Evolutionary conservation across 2,888 invertebrate species (phyloP), one percentile per base, ranked within the genome.

Genomic region (Arctia plantaginis): DNA sequence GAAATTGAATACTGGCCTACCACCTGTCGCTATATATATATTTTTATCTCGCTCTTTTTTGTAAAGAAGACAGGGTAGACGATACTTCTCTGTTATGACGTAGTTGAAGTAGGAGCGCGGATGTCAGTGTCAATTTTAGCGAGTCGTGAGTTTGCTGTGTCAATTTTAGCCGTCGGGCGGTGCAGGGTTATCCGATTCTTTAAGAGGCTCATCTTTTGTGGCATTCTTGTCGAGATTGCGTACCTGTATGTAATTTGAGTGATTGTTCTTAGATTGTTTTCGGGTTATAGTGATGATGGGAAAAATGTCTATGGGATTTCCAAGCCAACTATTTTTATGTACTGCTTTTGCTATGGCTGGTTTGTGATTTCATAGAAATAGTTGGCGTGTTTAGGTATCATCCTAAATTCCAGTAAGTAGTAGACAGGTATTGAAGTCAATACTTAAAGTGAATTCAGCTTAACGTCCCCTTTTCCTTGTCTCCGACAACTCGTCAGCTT

Each of bases 1-100:
- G 87, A 93, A 93, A 94, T 94, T 94, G 91, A 90, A 92, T 90
- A 90, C 90, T 90, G 90, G 90, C 90, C 87, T 88, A 85, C 85
- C 84, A 83, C 86, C 70, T 76, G 66, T 72, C 76, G 74, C 76
- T 75, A 79, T 77, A 67, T 78, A n/a, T n/a, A 76, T 64, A 65
- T 78, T 77, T 80, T 77, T 77, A 66, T 71, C 69, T 86, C 87
- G 80, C 84, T 85, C 85, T 72, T 72, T 77, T 77, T 55, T 65
- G 77, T 76, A 66, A 72, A 68, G 70, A 55, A 78, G 82, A 88
- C 70, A 85, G 77, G 77, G 86, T 87, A 62, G 74, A 71, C 18
- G 69, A 44, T 74, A 74, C 77, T 75, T 79, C 73, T 71, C 77
- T 75, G 80, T 83, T 87, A 80, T 59, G 66, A 75, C 51, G 71